Evolutionary conservation across 2,888 invertebrate genomes (phyloP).

Genomic region (Lasioglossum lativentre): DNA sequence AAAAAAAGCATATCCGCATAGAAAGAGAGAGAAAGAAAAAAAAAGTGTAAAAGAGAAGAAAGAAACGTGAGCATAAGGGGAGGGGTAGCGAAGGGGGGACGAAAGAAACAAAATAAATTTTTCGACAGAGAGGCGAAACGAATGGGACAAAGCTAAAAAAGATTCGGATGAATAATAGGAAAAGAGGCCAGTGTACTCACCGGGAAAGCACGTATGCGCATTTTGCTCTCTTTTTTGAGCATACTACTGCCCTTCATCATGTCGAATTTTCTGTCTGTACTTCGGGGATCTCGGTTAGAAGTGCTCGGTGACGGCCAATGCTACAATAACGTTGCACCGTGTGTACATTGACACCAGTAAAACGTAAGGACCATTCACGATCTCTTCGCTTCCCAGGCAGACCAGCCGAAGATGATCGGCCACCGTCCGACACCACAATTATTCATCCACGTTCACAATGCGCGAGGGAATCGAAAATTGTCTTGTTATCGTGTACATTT

Average conservation of each 20-base stretch:
- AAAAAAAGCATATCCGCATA: background rate
- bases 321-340: slow-evolving; percentile 62
- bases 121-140: background rate
- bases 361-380: slow-evolving; percentile 63
- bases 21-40: background rate
- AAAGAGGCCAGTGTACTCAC: slow-evolving; percentile 87
- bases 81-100: background rate
- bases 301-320: slow-evolving; percentile 57
- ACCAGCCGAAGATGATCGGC: slow-evolving; percentile 64
- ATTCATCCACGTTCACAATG: slow-evolving; percentile 50
- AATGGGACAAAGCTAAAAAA: slow-evolving; percentile 24
- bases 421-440: slow-evolving; percentile 37
- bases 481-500: slow-evolving; percentile 60
- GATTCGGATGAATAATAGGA: slow-evolving; percentile 6
- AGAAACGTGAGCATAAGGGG: background rate
- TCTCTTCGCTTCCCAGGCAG: slow-evolving; percentile 45
- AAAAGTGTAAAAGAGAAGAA: background rate
- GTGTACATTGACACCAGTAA: slow-evolving; percentile 75
- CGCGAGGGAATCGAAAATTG: slow-evolving; percentile 32
- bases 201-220: slow-evolving; percentile 99
- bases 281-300: slow-evolving; percentile 50
- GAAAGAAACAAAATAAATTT: background rate
- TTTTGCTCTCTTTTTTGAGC: slow-evolving; percentile 97
- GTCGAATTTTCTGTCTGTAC: slow-evolving; percentile 68
- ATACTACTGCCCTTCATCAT: slow-evolving; percentile 91